Percentiles rank a stretch among this genome's conserved stretches.
These are phyloP conservation scores for Sinocyclocheilus grahami DNA, from an alignment of 2,113 vertebrate genomes.

Conservation along the genomic window DNA sequence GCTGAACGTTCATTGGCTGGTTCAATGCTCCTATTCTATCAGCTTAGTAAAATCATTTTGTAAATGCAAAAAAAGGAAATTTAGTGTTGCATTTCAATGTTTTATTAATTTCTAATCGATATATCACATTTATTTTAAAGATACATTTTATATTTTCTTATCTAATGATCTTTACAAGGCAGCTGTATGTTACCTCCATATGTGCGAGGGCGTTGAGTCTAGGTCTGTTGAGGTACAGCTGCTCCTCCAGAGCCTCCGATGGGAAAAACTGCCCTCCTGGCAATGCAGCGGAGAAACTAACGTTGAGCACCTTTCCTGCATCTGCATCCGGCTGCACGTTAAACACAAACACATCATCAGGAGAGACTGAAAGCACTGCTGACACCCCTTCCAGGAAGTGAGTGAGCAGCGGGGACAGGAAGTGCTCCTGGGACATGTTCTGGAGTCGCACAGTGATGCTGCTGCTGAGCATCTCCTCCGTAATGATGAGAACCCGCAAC, in stretches of 20 bases:
- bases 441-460: slow-evolving; percentile 95
- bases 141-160: neutral
- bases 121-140: too few relatives aligned
- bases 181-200: slow-evolving; percentile 76
- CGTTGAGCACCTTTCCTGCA: slow-evolving; percentile 86
- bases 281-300: slow-evolving; percentile 90
- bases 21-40: too few relatives aligned
- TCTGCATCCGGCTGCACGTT: slow-evolving; percentile 96
- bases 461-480: slow-evolving; percentile 95
- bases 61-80: too few relatives aligned
- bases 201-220: slow-evolving; percentile 87
- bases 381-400: slow-evolving; percentile 95
- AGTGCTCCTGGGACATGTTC: slow-evolving; percentile 99
- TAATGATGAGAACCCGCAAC: slow-evolving; percentile 94
- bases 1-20: too few relatives aligned
- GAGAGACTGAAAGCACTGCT: slow-evolving; percentile 85
- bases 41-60: too few relatives aligned
- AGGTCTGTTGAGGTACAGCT: slow-evolving; percentile 94
- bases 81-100: too few relatives aligned
- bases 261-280: slow-evolving; percentile 90
- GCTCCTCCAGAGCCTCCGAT: slow-evolving; percentile 95
- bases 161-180: neutral
- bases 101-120: too few relatives aligned
- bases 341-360: slow-evolving; percentile 96
- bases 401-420: slow-evolving; percentile 89